phyloP scores from a whole-genome alignment of 2,797 vertebrate genomes.

The Gymnocypris eckloni region DNA sequence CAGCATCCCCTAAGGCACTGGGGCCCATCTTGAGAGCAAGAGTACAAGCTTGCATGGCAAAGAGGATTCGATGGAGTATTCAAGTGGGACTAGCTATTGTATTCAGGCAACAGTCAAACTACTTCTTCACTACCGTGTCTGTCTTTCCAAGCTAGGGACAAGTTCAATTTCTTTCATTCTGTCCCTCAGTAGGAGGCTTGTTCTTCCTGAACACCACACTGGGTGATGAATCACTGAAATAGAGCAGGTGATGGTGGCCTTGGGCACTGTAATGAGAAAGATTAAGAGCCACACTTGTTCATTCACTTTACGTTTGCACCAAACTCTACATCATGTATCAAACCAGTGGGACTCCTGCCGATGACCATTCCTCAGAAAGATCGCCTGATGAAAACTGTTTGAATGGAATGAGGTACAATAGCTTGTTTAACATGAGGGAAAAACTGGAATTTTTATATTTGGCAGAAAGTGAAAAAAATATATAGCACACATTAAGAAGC shows the following conservation, averaged over 20 bases:
- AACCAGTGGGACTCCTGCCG: slow-evolving; percentile 15
- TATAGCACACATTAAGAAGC: background rate
- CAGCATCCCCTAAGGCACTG: slow-evolving; percentile 40
- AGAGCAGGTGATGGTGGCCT: slow-evolving; percentile 23
- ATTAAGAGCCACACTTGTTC: slow-evolving; percentile 5
- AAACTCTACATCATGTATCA: slow-evolving; percentile 12
- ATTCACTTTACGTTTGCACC: slow-evolving; percentile 16
- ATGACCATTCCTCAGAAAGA: background rate
- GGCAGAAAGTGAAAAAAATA: background rate
- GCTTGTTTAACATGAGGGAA: background rate
- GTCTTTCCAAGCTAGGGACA: slow-evolving; percentile 18
- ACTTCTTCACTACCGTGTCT: background rate
- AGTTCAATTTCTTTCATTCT: slow-evolving; percentile 19
- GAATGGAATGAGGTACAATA: background rate
- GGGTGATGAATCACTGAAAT: slow-evolving; percentile 15
- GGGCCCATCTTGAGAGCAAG: slow-evolving; percentile 42
- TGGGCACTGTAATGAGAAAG: slow-evolving; percentile 19
- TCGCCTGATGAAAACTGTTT: background rate
- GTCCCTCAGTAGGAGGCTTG: slow-evolving; percentile 14
- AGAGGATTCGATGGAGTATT: slow-evolving; percentile 30
- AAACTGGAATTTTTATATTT: background rate
- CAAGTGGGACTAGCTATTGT: slow-evolving; percentile 7
- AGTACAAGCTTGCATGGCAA: slow-evolving; percentile 35
- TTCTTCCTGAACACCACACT: slow-evolving; percentile 16
- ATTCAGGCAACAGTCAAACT: slow-evolving; percentile 8